Percentiles rank a stretch among this genome's conserved stretches.
phyloP scores from a whole-genome alignment of 2,888 invertebrate genomes.

The Troides aeacus region DNA sequence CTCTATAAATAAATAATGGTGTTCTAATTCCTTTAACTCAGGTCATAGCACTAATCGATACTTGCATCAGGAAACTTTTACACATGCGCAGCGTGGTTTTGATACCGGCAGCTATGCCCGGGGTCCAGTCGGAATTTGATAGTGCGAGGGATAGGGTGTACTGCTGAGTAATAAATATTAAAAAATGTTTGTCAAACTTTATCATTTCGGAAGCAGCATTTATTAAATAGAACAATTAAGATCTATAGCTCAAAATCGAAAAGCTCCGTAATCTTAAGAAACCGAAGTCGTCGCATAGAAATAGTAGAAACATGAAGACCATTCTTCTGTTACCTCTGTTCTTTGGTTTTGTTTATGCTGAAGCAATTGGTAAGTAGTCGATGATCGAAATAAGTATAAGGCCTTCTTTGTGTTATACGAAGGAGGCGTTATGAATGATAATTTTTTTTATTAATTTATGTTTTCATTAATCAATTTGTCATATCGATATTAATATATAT shows the following conservation, averaged over 20 bases:
- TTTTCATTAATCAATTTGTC: too few relatives aligned
- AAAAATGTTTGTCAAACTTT: constrained; percentile 42
- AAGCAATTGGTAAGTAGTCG: constrained; percentile 19
- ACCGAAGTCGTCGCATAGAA: background rate
- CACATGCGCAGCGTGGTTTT: constrained; percentile 42
- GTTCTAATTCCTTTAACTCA: background rate
- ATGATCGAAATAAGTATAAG: background rate
- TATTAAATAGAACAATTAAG: constrained; percentile 38
- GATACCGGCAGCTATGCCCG: constrained; percentile 30
- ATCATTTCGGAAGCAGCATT: constrained; percentile 57
- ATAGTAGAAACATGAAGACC: constrained; percentile 19
- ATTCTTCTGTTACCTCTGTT: constrained; percentile 9
- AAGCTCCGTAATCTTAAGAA: background rate
- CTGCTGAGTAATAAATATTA: background rate
- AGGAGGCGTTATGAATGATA: too few relatives aligned
- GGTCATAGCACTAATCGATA: background rate
- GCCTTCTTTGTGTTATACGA: too few relatives aligned
- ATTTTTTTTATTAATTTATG: too few relatives aligned
- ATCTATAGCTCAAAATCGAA: background rate
- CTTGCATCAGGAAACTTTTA: constrained; percentile 36
- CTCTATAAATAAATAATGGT: too few relatives aligned
- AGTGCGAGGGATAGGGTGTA: background rate
- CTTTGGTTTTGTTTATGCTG: background rate
- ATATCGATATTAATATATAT: too few relatives aligned
- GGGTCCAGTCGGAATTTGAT: constrained; percentile 8